Evolutionary conservation across 2,888 invertebrate species (phyloP).

Genomic region (Diarsia dahlii): DNA sequence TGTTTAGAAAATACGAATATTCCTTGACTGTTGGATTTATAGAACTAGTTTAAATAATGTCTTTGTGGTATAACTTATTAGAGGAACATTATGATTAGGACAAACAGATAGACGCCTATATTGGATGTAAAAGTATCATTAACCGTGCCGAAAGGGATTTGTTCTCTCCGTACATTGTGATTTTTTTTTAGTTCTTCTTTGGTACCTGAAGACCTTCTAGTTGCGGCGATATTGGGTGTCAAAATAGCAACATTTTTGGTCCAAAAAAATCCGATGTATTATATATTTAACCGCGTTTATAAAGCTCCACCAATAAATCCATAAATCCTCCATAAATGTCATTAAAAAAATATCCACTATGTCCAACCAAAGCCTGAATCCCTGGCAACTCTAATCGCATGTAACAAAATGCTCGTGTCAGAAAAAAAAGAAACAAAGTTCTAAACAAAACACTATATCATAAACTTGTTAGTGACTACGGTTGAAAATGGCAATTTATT

Average conservation of each 20-base stretch:
- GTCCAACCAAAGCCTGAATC: background rate
- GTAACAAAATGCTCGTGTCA: conserved; percentile 31
- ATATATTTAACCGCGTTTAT: background rate
- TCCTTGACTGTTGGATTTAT: background rate
- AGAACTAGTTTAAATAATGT: background rate
- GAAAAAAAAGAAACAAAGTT: conserved; percentile 20
- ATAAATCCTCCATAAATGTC: too few relatives aligned
- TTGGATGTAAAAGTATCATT: background rate
- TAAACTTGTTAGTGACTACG: conserved; percentile 46
- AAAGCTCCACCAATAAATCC: too few relatives aligned
- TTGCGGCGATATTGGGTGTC: too few relatives aligned
- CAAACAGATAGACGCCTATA: background rate
- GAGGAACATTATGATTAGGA: background rate
- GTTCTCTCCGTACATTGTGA: too few relatives aligned
- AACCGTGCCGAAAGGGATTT: too few relatives aligned
- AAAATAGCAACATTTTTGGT: too few relatives aligned
- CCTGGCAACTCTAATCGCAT: conserved; percentile 33
- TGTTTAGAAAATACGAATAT: background rate
- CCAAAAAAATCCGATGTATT: background rate
- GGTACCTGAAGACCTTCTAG: too few relatives aligned
- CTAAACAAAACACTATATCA: conserved; percentile 47
- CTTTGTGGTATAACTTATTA: background rate
- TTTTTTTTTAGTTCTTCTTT: too few relatives aligned
- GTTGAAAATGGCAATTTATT: conserved; percentile 49
- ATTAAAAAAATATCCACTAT: too few relatives aligned